A percentile compares a stretch with the other conserved stretches of the same genome.
Evolutionary conservation across 2,113 vertebrate species (phyloP).

Genomic region (Scatophagus argus): DNA sequence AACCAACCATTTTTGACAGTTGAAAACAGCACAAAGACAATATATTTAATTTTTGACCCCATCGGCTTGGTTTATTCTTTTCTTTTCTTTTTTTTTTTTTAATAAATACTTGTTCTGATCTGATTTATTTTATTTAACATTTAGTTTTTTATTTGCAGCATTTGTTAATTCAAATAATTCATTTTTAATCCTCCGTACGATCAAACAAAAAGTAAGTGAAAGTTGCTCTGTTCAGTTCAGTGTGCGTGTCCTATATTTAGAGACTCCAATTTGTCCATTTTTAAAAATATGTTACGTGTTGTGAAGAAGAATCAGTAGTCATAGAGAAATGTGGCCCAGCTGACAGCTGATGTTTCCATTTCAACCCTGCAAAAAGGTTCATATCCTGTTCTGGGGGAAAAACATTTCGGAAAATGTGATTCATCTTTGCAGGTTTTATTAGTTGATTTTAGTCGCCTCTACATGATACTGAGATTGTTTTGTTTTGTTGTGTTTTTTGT

Average conservation of each 20-base stretch:
- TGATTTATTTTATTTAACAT: background rate
- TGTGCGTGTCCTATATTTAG: background rate
- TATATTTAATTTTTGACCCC: too few relatives aligned
- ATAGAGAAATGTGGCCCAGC: constrained; percentile 13
- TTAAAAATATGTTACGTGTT: background rate
- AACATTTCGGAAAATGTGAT: constrained; percentile 8
- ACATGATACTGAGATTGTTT: background rate
- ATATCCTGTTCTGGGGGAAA: constrained; percentile 37
- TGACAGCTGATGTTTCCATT: constrained; percentile 47
- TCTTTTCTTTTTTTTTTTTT: too few relatives aligned
- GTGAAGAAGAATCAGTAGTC: background rate
- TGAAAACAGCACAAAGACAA: too few relatives aligned
- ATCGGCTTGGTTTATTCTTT: too few relatives aligned
- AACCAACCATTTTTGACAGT: too few relatives aligned
- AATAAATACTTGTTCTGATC: too few relatives aligned
- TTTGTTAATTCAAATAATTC: background rate
- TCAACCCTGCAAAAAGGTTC: constrained; percentile 8
- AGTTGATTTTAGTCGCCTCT: background rate
- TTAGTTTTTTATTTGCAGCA: background rate
- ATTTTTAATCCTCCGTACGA: background rate
- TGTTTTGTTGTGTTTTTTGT: background rate
- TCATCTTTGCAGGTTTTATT: constrained; percentile 11
- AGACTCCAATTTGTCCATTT: background rate
- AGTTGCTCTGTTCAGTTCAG: background rate
- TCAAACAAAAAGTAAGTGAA: background rate